Conservation (phyloP, 2,888 invertebrate species). For the Andrena camellia region DNA sequence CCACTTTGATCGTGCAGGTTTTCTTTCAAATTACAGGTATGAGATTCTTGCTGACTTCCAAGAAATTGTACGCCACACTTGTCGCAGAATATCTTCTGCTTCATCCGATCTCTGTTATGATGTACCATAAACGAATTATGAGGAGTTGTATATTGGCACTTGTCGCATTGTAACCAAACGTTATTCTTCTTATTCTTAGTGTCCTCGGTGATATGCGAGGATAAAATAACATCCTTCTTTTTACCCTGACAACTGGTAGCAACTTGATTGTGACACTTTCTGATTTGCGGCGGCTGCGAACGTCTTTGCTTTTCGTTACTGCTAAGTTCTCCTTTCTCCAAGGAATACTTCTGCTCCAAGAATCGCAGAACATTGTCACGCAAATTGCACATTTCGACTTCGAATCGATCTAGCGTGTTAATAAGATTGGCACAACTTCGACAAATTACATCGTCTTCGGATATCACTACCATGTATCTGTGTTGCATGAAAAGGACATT, state of each 20-base stretch:
- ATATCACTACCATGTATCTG: slow-evolving; percentile 84
- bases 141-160: slow-evolving; percentile 82
- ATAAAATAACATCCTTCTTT: slow-evolving; percentile 64
- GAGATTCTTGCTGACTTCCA: slow-evolving; percentile 41
- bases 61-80: slow-evolving; percentile 66
- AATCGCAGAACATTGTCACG: slow-evolving; percentile 79
- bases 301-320: slow-evolving; percentile 70
- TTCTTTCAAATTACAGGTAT: slow-evolving; percentile 53
- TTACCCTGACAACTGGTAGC: slow-evolving; percentile 49
- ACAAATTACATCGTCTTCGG: slow-evolving; percentile 84
- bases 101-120: slow-evolving; percentile 77
- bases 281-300: slow-evolving; percentile 78
- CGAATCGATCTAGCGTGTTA: slow-evolving; percentile 83
- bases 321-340: slow-evolving; percentile 82
- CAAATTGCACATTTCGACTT: slow-evolving; percentile 80
- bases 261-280: slow-evolving; percentile 57
- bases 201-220: slow-evolving; percentile 13
- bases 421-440: slow-evolving; percentile 83
- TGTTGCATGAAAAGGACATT: slow-evolving; percentile 5
- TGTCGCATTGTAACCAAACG: slow-evolving; percentile 82
- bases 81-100: slow-evolving; percentile 71
- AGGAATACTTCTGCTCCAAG: slow-evolving; percentile 82
- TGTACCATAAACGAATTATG: slow-evolving; percentile 80
- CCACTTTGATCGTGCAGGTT: neutral
- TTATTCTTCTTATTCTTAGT: slow-evolving; percentile 53